Percentiles rank a stretch among this genome's conserved stretches.
Conservation (phyloP, 2,113 vertebrate genomes). For the Bettongia penicillata region DNA sequence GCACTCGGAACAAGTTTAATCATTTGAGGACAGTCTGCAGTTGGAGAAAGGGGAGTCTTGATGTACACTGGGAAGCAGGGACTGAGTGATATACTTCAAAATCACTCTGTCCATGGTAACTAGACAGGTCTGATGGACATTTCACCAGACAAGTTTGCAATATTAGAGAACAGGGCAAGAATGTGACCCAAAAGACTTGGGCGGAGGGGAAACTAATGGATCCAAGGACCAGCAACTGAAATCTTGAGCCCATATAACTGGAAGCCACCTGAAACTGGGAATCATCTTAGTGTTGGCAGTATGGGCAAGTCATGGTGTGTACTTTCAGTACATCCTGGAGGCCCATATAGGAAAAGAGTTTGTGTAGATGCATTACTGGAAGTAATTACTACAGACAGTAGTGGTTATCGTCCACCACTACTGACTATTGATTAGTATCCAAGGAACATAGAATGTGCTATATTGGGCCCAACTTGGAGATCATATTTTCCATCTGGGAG, state of each 20-base stretch:
- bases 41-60: not conserved
- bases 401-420: no score
- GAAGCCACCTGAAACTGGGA: not conserved
- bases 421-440: not conserved
- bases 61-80: not conserved
- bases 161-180: not conserved
- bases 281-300: not conserved
- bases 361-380: not conserved
- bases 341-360: not conserved
- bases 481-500: not conserved
- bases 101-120: not conserved
- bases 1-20: not conserved
- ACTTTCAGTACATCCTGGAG: not conserved
- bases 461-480: not conserved
- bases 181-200: not conserved
- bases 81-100: not conserved
- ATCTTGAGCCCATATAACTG: not conserved
- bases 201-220: not conserved
- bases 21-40: not conserved
- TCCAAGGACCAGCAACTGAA: not conserved
- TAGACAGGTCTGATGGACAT: not conserved
- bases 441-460: not conserved
- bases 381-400: not conserved
- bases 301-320: not conserved
- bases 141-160: not conserved